A percentile compares a stretch with the other conserved stretches of the same genome.
Conservation (phyloP, 2,888 invertebrate species). For the Chalcis sispes region DNA sequence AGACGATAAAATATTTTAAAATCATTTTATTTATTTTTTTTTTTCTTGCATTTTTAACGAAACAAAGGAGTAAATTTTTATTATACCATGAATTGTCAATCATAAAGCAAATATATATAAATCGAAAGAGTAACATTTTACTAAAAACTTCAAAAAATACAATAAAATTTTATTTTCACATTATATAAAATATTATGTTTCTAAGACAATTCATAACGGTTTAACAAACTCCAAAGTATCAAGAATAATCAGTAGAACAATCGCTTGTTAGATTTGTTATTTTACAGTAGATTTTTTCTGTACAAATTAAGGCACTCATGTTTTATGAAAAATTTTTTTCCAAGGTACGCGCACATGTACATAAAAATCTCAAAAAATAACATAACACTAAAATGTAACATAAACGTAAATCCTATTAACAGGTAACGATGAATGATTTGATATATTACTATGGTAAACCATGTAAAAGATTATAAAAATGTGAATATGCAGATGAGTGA, state of each 20-base stretch:
- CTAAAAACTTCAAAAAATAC: slow-evolving; percentile 54
- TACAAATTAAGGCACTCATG: slow-evolving; percentile 74
- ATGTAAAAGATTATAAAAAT: slow-evolving; percentile 61
- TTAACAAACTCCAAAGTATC: slow-evolving; percentile 52
- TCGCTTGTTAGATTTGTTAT: slow-evolving; percentile 67
- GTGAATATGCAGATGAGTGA: slow-evolving; percentile 61
- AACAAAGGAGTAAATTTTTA: slow-evolving; percentile 53
- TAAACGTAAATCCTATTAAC: slow-evolving; percentile 64
- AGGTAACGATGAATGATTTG: slow-evolving; percentile 64
- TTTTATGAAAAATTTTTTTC: slow-evolving; percentile 64
- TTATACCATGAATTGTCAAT: slow-evolving; percentile 56
- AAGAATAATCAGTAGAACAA: slow-evolving; percentile 58
- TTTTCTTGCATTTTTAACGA: slow-evolving; percentile 55
- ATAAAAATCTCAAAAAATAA: slow-evolving; percentile 69
- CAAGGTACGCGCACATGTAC: slow-evolving; percentile 65
- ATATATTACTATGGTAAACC: slow-evolving; percentile 63
- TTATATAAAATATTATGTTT: slow-evolving; percentile 53
- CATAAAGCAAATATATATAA: slow-evolving; percentile 42
- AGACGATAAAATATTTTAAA: slow-evolving; percentile 38
- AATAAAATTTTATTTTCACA: slow-evolving; percentile 47
- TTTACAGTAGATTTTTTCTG: slow-evolving; percentile 73
- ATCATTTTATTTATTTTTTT: slow-evolving; percentile 55
- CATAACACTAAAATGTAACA: slow-evolving; percentile 67
- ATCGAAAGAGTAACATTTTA: slow-evolving; percentile 42
- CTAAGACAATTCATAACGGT: slow-evolving; percentile 55